Evolutionary conservation across 2,113 vertebrate species (phyloP), one percentile per base, ranked within the genome.

Genomic region (Acanthochromis polyacanthus): DNA sequence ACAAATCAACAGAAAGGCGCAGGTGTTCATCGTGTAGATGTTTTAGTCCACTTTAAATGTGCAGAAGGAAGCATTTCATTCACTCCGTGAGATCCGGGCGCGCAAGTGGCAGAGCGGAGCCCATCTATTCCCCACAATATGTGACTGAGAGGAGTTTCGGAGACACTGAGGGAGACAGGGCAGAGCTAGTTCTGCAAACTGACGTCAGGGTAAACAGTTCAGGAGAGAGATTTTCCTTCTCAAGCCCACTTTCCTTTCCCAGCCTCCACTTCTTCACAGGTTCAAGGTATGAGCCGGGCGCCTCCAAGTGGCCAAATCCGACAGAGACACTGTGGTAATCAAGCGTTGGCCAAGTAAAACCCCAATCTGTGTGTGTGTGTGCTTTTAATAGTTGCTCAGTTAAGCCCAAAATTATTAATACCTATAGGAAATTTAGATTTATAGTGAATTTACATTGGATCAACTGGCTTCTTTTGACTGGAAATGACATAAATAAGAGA

Each of bases 161-260:
- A 91, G 89, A 89, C 81, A 83, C 89, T 69, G 90, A 84, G 78
- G 64, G 86, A 92, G 88, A 91, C 93, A 67, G 89, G 78, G 91
- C 91, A 89, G 85, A 68, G 89, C 92, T 77, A 91, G 74, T 93
- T 83, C 88, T 90, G 90, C 92, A 86, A 91, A 93, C 94, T 95
- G 94, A 95, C 94, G 95, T 95, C 93, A 94, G 91, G 87, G 92
- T 94, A 94, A 95, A 94, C 93, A 94, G 88, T 94, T 93, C 80
- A 84, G 84, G 85, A 76, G 83, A 92, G 88, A 92, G 84, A 91
- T 91, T 91, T 90, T 91, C 89, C 91, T 89, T 83, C 84, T 73
- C 79, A 53, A 80, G 68, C 80, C 71, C 80, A 85, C 91, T 92
- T 92, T 91, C 78, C 82, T 57, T 70, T 80, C 84, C 70, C 82